Evolutionary conservation across 2,797 vertebrate species (phyloP).

Genomic region (Dendrocincla tyrannina): DNA sequence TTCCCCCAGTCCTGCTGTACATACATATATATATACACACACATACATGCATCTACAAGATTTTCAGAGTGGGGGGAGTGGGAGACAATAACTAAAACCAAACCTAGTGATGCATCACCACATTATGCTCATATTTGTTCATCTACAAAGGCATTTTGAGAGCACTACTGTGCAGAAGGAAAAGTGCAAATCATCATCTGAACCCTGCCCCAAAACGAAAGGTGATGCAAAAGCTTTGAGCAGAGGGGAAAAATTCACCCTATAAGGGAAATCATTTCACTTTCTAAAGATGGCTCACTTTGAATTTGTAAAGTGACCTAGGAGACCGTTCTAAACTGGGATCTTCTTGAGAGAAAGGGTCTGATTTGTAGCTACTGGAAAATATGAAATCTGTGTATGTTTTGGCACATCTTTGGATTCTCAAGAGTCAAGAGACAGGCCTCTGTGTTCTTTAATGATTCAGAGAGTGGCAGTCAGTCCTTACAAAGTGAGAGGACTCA

Average conservation of each 20-base stretch:
- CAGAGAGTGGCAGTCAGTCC: slow-evolving; percentile 45
- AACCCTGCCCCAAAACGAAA: not conserved
- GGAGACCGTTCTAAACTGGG: slow-evolving; percentile 47
- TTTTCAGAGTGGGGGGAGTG: not conserved
- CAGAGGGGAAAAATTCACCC: not conserved
- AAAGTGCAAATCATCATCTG: not conserved
- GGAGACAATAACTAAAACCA: not conserved
- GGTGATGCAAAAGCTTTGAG: not conserved
- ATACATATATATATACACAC: accelerated
- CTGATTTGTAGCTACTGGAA: slow-evolving; percentile 68
- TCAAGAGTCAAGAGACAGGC: slow-evolving; percentile 10
- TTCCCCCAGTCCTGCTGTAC: not conserved
- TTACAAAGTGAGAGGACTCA: slow-evolving; percentile 48
- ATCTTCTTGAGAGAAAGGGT: slow-evolving; percentile 45
- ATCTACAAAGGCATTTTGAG: not conserved
- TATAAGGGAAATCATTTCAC: slow-evolving; percentile 37
- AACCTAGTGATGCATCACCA: not conserved
- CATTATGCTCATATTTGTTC: accelerated
- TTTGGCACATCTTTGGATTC: slow-evolving; percentile 64
- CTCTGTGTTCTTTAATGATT: slow-evolving; percentile 52
- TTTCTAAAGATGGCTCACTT: slow-evolving; percentile 24
- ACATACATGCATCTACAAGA: accelerated
- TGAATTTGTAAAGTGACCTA: slow-evolving; percentile 21
- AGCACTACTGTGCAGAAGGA: not conserved
- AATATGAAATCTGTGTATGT: slow-evolving; percentile 66